phyloP scores from a whole-genome alignment of 2,888 invertebrate genomes.

The Pyrochroa serraticornis region DNA sequence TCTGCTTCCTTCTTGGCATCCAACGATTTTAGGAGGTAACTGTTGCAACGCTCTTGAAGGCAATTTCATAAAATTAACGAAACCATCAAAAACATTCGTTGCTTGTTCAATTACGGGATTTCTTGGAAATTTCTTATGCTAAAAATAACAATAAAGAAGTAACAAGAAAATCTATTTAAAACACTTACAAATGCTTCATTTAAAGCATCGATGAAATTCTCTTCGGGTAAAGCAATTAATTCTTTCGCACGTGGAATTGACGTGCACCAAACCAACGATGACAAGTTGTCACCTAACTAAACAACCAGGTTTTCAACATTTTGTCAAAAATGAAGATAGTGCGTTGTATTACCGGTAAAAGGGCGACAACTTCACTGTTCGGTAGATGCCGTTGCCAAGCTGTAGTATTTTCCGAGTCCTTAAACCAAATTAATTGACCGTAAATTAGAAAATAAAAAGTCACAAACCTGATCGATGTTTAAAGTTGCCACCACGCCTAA shows the following conservation, averaged over 20 bases:
- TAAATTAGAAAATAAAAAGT: constrained; percentile 16
- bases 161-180: constrained; percentile 7
- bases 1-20: constrained; percentile 67
- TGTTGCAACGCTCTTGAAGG: constrained; percentile 53
- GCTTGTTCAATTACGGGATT: constrained; percentile 62
- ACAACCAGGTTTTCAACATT: constrained; percentile 32
- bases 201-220: constrained; percentile 79
- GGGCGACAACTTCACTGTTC: constrained; percentile 83
- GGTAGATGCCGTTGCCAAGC: constrained; percentile 98
- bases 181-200: constrained; percentile 17
- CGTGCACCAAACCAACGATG: constrained; percentile 96
- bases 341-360: constrained; percentile 69
- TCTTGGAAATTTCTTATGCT: constrained; percentile 69
- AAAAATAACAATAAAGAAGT: constrained; percentile 15
- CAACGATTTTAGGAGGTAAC: constrained; percentile 70
- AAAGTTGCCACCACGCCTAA: constrained; percentile 93
- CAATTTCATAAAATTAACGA: constrained; percentile 56
- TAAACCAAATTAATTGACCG: constrained; percentile 34
- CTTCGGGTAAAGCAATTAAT: constrained; percentile 71
- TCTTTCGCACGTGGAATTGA: constrained; percentile 75
- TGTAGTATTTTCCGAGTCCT: constrained; percentile 75
- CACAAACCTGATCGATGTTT: constrained; percentile 72
- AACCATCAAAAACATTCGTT: constrained; percentile 61
- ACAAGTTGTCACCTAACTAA: constrained; percentile 71
- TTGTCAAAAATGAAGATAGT: not conserved